Evolutionary conservation across 2,888 invertebrate species (phyloP).

Genomic region (Caenorhabditis zanzibari): DNA sequence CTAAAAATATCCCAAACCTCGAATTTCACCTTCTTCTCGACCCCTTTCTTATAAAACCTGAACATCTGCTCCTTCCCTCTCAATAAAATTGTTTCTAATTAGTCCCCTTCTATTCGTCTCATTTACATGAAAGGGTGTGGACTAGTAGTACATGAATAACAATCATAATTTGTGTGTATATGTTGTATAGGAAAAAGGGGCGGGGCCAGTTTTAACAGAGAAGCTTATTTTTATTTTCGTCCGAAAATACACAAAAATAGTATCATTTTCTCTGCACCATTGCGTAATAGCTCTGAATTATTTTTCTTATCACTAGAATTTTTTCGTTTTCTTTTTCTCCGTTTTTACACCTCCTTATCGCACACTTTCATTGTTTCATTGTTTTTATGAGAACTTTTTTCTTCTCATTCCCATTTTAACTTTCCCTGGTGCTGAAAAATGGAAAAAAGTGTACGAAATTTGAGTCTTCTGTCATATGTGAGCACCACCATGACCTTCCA

Average conservation of each 20-base stretch:
- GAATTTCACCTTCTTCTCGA: slow-evolving; percentile 13
- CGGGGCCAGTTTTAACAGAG: not conserved
- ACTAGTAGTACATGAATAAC: too few species aligned
- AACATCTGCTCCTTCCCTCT: slow-evolving; percentile 26
- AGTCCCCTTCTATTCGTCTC: slow-evolving; percentile 30
- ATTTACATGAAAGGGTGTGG: slow-evolving; percentile 11
- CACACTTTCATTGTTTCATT: not conserved
- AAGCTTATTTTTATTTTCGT: not conserved
- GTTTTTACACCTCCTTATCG: slow-evolving; percentile 3
- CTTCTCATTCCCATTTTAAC: not conserved
- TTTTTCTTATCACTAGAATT: slow-evolving; percentile 24
- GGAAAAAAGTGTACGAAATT: slow-evolving; percentile 22
- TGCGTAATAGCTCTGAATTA: not conserved
- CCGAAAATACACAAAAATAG: slow-evolving; percentile 25
- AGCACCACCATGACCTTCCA: slow-evolving; percentile 12
- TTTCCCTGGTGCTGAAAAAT: not conserved
- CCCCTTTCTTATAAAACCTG: not conserved
- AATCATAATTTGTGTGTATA: too few species aligned
- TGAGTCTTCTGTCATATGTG: slow-evolving; percentile 11
- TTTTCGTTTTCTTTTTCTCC: not conserved
- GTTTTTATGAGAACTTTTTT: slow-evolving; percentile 40
- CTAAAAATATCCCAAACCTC: not conserved
- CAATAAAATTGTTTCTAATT: slow-evolving; percentile 23
- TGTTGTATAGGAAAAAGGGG: not conserved
- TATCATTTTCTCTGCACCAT: slow-evolving; percentile 15